Base-by-base conservation (phyloP, 2,113 vertebrate species). In the Ia io region DNA sequence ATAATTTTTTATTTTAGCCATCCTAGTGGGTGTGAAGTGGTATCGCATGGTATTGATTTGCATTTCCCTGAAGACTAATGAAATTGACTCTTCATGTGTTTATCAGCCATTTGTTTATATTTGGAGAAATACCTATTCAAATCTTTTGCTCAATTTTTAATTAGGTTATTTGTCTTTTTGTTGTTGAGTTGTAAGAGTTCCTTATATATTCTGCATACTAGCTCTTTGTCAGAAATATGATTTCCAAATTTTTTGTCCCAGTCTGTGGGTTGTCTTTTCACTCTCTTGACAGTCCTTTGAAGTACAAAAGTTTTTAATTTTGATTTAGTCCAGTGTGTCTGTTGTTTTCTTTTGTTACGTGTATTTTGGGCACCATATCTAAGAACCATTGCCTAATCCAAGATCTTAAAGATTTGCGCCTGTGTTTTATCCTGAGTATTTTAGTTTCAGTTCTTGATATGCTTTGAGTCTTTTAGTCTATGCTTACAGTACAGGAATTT, bases 401-500 rank as follows among this genome's bases (percentile, higher is more conserved):
- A 7, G 5, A 6, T 74, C 87, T 83, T 63, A 25, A 83, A 90
- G 10, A 76, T 77, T 67, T 70, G 6, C 30, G 9, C 32, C n/a
- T 69, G 2, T n/a, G 35, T 88, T 88, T 84, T 77, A 18, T 88
- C 14, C 22, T 42, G 28, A 88, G 42, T 47, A 18, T 51, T 65
- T 87, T 90, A 20, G n/a, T 84, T 80, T 93, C 37, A 84, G 25
- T 22, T 88, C 49, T 70, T 88, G 13, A 56, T 51, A 20, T 4
- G 53, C 73, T 87, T 88, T 61, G 73, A 35, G 1, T 18, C 28
- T 96, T 91, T 4, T 28, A 37, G 83, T 23, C 16, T 59, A 1
- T 76, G 42, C 11, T n/a, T 93, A 85, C 0, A 92, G 25, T 69
- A 1, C 59, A 59, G 95, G 69, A 95, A 93, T 96, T 17, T 93